Conservation (phyloP, 1,140 invertebrate species). For the Scaptomyza hsui region DNA sequence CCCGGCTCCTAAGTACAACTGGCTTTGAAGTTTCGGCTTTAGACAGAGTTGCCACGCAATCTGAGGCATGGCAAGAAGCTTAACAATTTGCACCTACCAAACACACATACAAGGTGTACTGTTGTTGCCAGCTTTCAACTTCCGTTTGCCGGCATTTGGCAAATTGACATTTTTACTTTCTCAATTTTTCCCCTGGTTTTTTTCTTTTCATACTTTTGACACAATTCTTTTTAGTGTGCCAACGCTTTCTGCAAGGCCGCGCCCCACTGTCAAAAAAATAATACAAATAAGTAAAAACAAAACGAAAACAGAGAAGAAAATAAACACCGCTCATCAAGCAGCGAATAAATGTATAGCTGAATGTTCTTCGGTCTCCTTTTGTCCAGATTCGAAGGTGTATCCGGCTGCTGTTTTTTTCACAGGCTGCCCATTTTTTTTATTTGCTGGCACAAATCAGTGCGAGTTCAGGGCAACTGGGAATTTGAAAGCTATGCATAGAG, state of each 20-base stretch:
- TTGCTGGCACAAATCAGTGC: conserved; percentile 35
- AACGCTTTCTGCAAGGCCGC: neutral
- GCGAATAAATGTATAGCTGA: conserved; percentile 20
- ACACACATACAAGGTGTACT: conserved; percentile 33
- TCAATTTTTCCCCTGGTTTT: conserved; percentile 1
- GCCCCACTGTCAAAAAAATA: conserved; percentile 16
- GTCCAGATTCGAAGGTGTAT: conserved; percentile 22
- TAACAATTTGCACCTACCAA: conserved; percentile 48
- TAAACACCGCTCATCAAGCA: conserved; percentile 35
- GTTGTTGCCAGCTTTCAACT: conserved; percentile 34
- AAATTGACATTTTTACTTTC: conserved; percentile 81
- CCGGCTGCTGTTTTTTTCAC: conserved; percentile 5
- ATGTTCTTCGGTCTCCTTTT: conserved; percentile 21
- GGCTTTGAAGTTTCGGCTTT: conserved; percentile 49
- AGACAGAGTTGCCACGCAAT: conserved; percentile 12
- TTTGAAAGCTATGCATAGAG: conserved; percentile 24
- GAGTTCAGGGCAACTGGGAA: conserved; percentile 28
- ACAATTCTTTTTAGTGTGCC: conserved; percentile 53
- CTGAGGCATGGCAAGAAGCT: conserved; percentile 22
- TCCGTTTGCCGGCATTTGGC: conserved; percentile 71
- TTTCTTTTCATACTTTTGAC: conserved; percentile 44
- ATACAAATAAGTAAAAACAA: conserved; percentile 2
- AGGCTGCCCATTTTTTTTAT: conserved; percentile 8
- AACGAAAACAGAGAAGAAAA: conserved; percentile 8
- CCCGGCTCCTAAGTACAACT: conserved; percentile 33